Conservation (phyloP, 2,888 invertebrate genomes). For the Chrysina gloriosa region DNA sequence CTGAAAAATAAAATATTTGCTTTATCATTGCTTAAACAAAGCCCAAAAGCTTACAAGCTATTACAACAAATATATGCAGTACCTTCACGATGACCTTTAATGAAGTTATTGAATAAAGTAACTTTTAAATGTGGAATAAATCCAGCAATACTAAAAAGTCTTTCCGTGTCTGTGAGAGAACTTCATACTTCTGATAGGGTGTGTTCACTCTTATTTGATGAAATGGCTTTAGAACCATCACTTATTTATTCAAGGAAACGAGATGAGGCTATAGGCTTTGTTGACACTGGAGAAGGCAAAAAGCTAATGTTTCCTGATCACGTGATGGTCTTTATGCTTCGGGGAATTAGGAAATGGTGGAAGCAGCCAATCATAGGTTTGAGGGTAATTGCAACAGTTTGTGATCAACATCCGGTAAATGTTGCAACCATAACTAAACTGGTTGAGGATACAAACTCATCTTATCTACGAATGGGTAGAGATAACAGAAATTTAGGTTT, state of each 20-base stretch:
- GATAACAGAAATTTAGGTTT: too few relatives aligned
- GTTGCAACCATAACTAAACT: too few relatives aligned
- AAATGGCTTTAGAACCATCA: conserved; percentile 34
- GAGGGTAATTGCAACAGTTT: too few relatives aligned
- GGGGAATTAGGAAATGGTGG: too few relatives aligned
- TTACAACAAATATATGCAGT: conserved; percentile 41
- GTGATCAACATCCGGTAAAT: too few relatives aligned
- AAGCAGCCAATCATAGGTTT: too few relatives aligned
- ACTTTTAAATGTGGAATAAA: conserved; percentile 40
- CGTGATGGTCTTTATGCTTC: conserved; percentile 40
- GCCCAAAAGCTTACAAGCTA: conserved; percentile 42
- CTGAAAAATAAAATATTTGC: conserved; percentile 42
- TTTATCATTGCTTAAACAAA: conserved; percentile 42
- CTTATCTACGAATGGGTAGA: too few relatives aligned
- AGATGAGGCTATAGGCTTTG: conserved; percentile 32
- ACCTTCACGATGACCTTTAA: conserved; percentile 40
- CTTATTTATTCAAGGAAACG: conserved; percentile 15
- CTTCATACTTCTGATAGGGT: conserved; percentile 9
- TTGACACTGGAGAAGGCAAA: conserved; percentile 26
- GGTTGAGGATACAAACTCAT: too few relatives aligned
- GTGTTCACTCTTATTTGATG: conserved; percentile 43
- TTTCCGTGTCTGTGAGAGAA: not conserved
- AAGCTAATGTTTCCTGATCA: conserved; percentile 39
- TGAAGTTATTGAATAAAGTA: conserved; percentile 34
- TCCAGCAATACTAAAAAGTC: conserved; percentile 6